A percentile compares a stretch with the other conserved stretches of the same genome.
phyloP scores from a whole-genome alignment of 2,888 invertebrate genomes.

The Spisula subtruncata region DNA sequence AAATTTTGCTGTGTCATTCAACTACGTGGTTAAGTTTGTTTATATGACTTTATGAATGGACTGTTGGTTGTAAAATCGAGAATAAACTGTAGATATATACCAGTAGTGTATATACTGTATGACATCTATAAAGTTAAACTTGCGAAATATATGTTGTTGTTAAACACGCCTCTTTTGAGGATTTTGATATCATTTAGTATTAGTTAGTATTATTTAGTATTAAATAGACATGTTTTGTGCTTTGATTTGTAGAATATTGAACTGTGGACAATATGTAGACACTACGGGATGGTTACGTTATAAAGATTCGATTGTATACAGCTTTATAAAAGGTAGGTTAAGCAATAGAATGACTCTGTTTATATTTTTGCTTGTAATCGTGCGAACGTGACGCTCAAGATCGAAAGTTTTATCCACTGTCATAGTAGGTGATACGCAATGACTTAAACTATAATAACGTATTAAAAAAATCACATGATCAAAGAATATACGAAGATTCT shows the following conservation, averaged over 20 bases:
- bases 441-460: not conserved
- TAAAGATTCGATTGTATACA: not conserved
- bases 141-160: not conserved
- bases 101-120: not conserved
- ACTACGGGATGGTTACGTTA: not conserved
- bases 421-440: not conserved
- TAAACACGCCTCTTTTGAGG: slow-evolving; percentile 3
- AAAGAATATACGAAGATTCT: no score
- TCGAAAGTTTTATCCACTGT: slow-evolving; percentile 42
- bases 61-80: not conserved
- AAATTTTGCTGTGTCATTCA: slow-evolving; percentile 26
- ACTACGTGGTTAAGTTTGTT: not conserved
- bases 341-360: not conserved
- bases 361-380: slow-evolving; percentile 29
- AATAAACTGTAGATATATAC: not conserved
- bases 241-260: not conserved
- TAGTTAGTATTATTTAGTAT: not conserved
- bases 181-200: not conserved
- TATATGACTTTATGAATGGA: slow-evolving; percentile 8
- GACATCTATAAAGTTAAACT: not conserved
- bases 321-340: not conserved
- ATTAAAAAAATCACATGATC: not conserved
- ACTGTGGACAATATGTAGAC: not conserved
- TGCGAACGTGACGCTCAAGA: slow-evolving; percentile 38
- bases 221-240: not conserved